Conservation (phyloP, 2,888 invertebrate genomes). For the Blomia tropicalis region DNA sequence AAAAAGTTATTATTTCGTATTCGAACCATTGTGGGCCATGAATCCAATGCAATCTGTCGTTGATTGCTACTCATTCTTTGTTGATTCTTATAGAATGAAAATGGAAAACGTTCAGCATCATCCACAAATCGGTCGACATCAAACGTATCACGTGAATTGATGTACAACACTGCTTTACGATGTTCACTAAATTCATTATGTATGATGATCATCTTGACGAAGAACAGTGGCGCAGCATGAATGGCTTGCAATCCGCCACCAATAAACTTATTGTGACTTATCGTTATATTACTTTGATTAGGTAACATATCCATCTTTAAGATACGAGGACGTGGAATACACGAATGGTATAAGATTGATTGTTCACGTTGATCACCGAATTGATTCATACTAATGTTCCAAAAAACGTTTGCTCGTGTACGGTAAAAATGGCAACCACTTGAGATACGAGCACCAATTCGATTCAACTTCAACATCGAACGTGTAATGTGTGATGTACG, state of each 20-base stretch:
- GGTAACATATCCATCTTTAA: conserved; percentile 37
- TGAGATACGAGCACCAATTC: conserved; percentile 73
- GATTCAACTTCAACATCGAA: conserved; percentile 71
- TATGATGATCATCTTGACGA: conserved; percentile 58
- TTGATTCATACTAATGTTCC: conserved; percentile 78
- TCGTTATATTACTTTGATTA: conserved; percentile 46
- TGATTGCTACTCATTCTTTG: not conserved
- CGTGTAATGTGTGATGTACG: conserved; percentile 64
- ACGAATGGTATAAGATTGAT: conserved; percentile 64
- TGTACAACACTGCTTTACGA: conserved; percentile 59
- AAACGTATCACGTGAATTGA: conserved; percentile 51
- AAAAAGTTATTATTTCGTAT: conserved; percentile 77
- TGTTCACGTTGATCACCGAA: conserved; percentile 63
- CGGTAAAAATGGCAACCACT: conserved; percentile 59
- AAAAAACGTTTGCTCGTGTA: conserved; percentile 33
- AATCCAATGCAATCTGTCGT: conserved; percentile 27
- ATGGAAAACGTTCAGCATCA: conserved; percentile 48
- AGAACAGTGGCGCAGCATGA: conserved; percentile 62
- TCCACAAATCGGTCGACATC: conserved; percentile 42
- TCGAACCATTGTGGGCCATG: conserved; percentile 47
- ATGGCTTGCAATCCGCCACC: conserved; percentile 53
- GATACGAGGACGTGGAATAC: conserved; percentile 35
- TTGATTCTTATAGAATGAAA: not conserved
- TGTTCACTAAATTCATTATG: conserved; percentile 76
- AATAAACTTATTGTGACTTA: conserved; percentile 69